Evolutionary conservation across 2,113 vertebrate species (phyloP).

Genomic region (Mystacornis crossleyi): DNA sequence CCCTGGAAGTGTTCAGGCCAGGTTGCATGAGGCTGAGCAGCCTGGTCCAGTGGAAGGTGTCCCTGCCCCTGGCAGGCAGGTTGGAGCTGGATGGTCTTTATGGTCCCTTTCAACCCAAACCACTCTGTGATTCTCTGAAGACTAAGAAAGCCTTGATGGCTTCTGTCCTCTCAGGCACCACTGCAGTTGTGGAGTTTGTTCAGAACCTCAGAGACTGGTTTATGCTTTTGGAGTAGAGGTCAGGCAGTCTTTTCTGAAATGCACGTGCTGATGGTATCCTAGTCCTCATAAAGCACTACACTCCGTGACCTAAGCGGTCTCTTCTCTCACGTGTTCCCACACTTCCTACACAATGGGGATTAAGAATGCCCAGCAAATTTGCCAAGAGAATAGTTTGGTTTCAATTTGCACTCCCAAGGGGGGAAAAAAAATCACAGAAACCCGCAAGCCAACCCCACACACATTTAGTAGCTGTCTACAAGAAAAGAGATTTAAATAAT

Average conservation of each 20-base stretch:
- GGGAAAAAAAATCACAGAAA: background rate
- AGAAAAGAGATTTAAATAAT: background rate
- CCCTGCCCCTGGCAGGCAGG: background rate
- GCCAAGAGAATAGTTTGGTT: background rate
- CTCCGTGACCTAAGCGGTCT: background rate
- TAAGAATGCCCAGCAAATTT: background rate
- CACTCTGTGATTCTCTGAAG: background rate
- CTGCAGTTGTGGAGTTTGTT: background rate
- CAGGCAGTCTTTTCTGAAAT: background rate
- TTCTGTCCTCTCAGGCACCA: background rate
- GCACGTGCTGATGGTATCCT: background rate
- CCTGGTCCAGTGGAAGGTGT: background rate
- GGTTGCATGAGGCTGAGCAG: background rate
- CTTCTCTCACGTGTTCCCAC: background rate
- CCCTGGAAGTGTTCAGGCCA: background rate
- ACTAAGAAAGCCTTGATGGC: background rate
- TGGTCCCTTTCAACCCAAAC: background rate
- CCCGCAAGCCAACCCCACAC: background rate
- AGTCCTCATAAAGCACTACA: background rate
- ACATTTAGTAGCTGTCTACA: background rate
- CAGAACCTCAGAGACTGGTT: background rate
- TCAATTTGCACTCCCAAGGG: background rate
- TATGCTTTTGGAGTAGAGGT: background rate
- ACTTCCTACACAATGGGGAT: background rate
- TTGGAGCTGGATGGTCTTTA: background rate